phyloP scores from a whole-genome alignment of 2,797 vertebrate species.

The Esox lucius region DNA sequence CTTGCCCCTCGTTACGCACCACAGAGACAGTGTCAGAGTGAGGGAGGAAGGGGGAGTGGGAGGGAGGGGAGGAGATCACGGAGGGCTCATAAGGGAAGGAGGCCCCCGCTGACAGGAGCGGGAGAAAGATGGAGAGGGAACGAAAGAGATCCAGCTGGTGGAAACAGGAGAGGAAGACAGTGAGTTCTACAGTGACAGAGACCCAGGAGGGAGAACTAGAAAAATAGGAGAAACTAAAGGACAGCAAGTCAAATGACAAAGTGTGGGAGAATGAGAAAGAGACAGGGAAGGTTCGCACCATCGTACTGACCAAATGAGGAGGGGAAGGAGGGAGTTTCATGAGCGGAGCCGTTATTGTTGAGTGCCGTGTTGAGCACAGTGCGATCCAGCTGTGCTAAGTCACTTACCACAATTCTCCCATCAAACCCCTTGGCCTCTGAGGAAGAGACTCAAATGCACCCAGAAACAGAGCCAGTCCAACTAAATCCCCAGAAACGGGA shows the following conservation, averaged over 20 bases:
- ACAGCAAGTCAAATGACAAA: constrained; percentile 4
- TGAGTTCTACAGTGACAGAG: constrained; percentile 14
- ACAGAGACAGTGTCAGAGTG: constrained; percentile 5
- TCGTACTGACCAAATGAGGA: constrained; percentile 31
- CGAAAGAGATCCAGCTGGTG: constrained; percentile 7
- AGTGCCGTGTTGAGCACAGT: constrained; percentile 16
- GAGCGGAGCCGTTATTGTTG: constrained; percentile 19
- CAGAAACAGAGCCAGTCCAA: constrained; percentile 35
- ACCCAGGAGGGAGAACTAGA: constrained; percentile 3
- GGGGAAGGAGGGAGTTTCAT: constrained; percentile 13
- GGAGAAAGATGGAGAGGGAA: neutral
- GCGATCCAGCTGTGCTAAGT: constrained; percentile 37
- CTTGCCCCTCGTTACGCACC: constrained; percentile 27
- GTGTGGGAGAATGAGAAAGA: constrained; percentile 6
- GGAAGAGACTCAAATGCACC: constrained; percentile 53
- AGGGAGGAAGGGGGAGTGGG: constrained; percentile 8
- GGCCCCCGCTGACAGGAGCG: constrained; percentile 2
- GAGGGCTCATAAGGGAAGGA: neutral
- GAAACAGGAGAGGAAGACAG: constrained; percentile 9
- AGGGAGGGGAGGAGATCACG: constrained; percentile 4
- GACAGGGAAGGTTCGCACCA: constrained; percentile 15
- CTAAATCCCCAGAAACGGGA: constrained; percentile 40
- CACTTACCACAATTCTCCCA: constrained; percentile 36
- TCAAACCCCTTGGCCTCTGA: constrained; percentile 34
- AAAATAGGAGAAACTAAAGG: neutral